Base-by-base conservation (phyloP, 2,113 vertebrate species). In the Dunckerocampus dactyliophorus region DNA sequence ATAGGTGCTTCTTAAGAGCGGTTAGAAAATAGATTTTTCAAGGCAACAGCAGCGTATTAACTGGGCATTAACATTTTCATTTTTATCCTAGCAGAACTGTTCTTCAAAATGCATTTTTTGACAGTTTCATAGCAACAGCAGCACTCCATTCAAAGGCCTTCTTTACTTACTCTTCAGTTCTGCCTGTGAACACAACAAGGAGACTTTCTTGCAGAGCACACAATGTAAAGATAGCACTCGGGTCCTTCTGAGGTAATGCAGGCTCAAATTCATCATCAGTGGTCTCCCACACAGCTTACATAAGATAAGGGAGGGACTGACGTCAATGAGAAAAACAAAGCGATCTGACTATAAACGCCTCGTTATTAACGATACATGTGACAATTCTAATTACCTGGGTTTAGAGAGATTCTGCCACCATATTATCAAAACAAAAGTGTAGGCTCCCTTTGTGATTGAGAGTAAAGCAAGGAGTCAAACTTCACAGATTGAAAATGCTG, bases 41-140 rank as follows among this genome's bases (percentile, higher is more conserved):
- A 57, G 11, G 7, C 34, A 20, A 37, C 52, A 43, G 21, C 3
- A 3, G 21, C 61, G 24, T 28, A 28, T 48, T 20, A 17, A 59
- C 24, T 28, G 2, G 5, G 24, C 24, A 28, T 28, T 70, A 48
- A 68, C 77, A 67, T 73, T 79, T 48, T 0, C 66, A 80, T 63
- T 78, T 77, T 79, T 34, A 48, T 69, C 54, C 61, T 47, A 76
- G 65, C 42, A 22, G 63, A 62, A 65, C 57, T 34, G 57, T 53
- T 57, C 63, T 75, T 75, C 62, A 66, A 4, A 81, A 71, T 39
- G 48, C 3, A 1, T 43, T 63, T 69, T 71, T 56, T 22, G 6
- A 69, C 64, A 67, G 83, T 84, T 74, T 83, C 80, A 74, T 87
- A 82, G 85, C 85, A 87, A 85, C 85, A 77, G 67, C 60, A 59